Base-by-base conservation (phyloP, 2,888 invertebrate genomes). In the Drosophila fulvimacula region DNA sequence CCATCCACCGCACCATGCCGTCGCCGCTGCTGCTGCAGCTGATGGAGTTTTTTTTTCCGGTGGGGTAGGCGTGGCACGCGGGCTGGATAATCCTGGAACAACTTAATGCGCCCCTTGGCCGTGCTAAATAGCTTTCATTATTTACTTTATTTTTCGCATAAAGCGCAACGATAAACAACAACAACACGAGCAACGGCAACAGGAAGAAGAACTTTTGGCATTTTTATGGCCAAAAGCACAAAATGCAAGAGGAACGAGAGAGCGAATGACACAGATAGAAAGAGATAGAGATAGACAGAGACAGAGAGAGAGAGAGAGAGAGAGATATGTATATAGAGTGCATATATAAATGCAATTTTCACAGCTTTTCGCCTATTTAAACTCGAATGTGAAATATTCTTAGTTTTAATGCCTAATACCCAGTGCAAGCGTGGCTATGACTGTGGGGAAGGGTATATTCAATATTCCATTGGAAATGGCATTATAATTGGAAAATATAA, bases 101-200 rank as follows among this genome's bases (percentile, higher is more conserved):
- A 76, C 71, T 85, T 89, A 81, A 89, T 81, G 77, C 62, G 75
- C 84, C 79, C 81, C 79, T 64, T 73, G 84, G 87, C 76, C 77
- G 81, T 87, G 84, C 79, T 85, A 89, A 85, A 85, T 89, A 81
- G 89, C 81, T 63, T 79, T 81, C 84, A 89, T 85, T 87, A 87
- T 89, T 85, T 85, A 76, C 76, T 81, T 88, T 83, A 81, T 80
- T 77, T 59, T 61, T 69, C 66, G 72, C 80, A 76, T 74, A 82
- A 85, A 73, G 67, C 67, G 64, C 51, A 52, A 36, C 36, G 52
- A 48, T 62, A 56, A 38, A 38, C 52, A 52, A 49, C 52, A 36
- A 52, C 36, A 52, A 38, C 24, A 19, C 6, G 13, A 5, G n/a
- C 36, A 52, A 9, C 51, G 19, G 15, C 21, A 51, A 51, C 42